Evolutionary conservation across 2,888 invertebrate genomes (phyloP).

Genomic region (Margaritifera margaritifera): DNA sequence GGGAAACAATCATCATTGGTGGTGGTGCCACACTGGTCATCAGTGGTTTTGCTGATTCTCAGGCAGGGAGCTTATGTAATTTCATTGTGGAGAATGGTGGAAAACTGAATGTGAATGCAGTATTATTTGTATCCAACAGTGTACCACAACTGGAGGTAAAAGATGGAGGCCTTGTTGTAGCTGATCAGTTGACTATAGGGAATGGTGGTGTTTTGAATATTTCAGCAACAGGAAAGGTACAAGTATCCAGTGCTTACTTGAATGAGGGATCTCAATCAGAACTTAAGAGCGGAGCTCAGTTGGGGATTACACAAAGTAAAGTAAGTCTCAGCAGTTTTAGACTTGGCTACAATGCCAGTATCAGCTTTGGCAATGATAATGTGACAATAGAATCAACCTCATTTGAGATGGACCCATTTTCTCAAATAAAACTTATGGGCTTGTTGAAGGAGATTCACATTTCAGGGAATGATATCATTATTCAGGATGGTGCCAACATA

Average conservation of each 20-base stretch:
- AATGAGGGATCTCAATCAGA: constrained; percentile 28
- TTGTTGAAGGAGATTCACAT: constrained; percentile 15
- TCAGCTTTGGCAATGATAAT: constrained; percentile 16
- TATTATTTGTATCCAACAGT: constrained; percentile 33
- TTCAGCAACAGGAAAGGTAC: constrained; percentile 23
- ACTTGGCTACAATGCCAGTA: constrained; percentile 18
- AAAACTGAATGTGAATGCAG: constrained; percentile 12
- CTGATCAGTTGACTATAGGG: constrained; percentile 26
- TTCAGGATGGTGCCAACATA: constrained; percentile 29
- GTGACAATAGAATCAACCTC: constrained; percentile 11
- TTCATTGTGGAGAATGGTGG: constrained; percentile 16
- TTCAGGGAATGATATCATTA: constrained; percentile 12
- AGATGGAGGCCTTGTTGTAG: constrained; percentile 26
- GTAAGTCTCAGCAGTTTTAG: constrained; percentile 9
- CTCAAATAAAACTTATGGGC: constrained; percentile 11
- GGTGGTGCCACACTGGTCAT: constrained; percentile 24
- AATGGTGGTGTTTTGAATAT: constrained; percentile 33
- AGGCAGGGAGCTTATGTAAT: constrained; percentile 23
- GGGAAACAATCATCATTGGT: constrained; percentile 36
- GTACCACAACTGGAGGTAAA: constrained; percentile 28
- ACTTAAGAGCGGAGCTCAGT: constrained; percentile 13
- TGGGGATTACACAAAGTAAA: neutral
- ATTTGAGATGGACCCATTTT: constrained; percentile 28
- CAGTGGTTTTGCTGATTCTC: constrained; percentile 22
- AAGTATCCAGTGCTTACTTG: constrained; percentile 20